phyloP scores from a whole-genome alignment of 2,113 vertebrate genomes.

The Chaetorhynchus papuensis region DNA sequence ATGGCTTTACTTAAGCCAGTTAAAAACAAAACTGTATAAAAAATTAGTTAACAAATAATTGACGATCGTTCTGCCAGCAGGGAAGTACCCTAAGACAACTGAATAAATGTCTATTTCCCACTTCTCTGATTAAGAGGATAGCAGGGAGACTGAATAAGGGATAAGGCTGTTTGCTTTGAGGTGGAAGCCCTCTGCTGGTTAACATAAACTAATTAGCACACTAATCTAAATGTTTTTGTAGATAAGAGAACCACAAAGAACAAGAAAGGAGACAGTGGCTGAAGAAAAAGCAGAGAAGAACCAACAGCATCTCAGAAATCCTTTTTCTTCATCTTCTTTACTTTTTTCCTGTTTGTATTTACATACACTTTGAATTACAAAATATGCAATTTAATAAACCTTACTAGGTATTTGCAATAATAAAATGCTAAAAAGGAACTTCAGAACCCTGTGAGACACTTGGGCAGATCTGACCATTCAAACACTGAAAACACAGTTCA shows the following conservation, averaged over 20 bases:
- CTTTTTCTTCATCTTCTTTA: background rate
- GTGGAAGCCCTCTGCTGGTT: slow-evolving; percentile 61
- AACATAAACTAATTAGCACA: slow-evolving; percentile 22
- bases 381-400: background rate
- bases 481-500: background rate
- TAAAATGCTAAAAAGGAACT: background rate
- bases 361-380: background rate
- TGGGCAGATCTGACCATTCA: background rate
- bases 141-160: background rate
- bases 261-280: background rate
- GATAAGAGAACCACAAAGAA: slow-evolving; percentile 39
- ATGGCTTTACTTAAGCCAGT: background rate
- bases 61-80: background rate
- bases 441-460: background rate
- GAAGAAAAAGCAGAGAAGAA: background rate
- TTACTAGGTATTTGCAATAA: background rate
- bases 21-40: background rate
- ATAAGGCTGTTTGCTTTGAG: slow-evolving; percentile 24
- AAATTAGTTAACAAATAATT: background rate
- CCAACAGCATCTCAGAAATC: background rate
- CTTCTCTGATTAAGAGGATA: background rate
- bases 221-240: slow-evolving; percentile 33
- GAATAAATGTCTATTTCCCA: background rate
- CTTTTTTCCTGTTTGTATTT: background rate
- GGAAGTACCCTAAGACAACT: background rate